phyloP scores from a whole-genome alignment of 2,797 vertebrate species.

The Myotis vivesi region DNA sequence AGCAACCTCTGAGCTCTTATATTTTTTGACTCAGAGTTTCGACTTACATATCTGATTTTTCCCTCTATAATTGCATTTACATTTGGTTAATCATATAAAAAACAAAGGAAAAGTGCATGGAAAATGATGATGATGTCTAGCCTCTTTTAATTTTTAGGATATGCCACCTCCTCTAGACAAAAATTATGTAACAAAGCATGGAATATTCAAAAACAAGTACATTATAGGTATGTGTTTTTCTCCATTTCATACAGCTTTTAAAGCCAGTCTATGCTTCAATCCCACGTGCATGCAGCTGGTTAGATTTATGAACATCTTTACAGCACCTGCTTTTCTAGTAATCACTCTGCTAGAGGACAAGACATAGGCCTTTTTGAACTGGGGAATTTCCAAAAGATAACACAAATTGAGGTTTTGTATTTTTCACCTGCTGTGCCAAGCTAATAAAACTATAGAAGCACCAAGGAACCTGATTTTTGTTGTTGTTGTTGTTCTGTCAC shows the following conservation, averaged over 20 bases:
- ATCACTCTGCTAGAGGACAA: constrained; percentile 53
- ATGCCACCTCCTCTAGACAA: neutral
- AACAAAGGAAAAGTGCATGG: neutral
- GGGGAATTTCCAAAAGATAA: neutral
- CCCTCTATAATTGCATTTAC: neutral
- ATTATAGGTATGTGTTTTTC: constrained; percentile 45
- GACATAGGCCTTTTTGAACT: constrained; percentile 15
- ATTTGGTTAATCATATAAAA: neutral
- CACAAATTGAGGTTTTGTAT: neutral
- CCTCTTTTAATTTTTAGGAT: neutral
- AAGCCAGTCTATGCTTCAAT: constrained; percentile 37
- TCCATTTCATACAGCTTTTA: constrained; percentile 62
- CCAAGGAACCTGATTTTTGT: neutral
- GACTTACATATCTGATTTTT: neutral
- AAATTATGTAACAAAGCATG: neutral
- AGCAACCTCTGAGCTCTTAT: neutral
- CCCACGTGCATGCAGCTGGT: constrained; percentile 5
- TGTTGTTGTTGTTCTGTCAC: neutral
- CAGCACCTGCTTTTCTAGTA: constrained; percentile 53
- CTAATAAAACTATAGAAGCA: neutral
- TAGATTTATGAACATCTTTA: constrained; percentile 61
- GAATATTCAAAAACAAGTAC: constrained; percentile 9
- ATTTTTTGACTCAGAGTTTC: neutral
- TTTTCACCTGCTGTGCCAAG: neutral
- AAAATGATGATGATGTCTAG: neutral